These are phyloP conservation scores for Aramus guarauna DNA, from an alignment of 2,113 vertebrate species.

Conservation along the genomic window DNA sequence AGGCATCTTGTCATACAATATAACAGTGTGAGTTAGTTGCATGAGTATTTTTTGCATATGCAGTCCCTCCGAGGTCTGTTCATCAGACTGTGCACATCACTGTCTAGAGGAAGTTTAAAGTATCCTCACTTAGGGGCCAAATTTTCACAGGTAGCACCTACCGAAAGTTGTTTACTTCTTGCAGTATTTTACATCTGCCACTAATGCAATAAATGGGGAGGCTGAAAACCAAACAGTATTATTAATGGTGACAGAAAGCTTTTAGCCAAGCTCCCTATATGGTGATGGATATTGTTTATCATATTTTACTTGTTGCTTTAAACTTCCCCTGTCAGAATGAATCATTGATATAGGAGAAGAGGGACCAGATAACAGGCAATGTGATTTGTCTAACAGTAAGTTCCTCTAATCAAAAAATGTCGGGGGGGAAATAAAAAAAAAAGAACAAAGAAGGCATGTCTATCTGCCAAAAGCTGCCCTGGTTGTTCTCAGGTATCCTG, in stretches of 20 bases:
- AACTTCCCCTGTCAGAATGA: conserved; percentile 55
- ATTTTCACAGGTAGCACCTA: not conserved
- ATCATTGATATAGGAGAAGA: conserved; percentile 31
- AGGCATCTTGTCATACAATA: not conserved
- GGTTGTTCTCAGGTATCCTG: not conserved
- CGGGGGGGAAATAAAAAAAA: not conserved
- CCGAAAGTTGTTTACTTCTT: not conserved
- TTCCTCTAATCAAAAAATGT: not conserved
- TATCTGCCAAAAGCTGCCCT: not conserved
- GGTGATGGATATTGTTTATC: conserved; percentile 60
- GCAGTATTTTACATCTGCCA: not conserved
- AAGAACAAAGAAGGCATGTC: not conserved
- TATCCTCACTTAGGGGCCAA: not conserved
- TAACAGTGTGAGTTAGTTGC: not conserved
- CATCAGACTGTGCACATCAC: not conserved
- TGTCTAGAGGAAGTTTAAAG: not conserved
- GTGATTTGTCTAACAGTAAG: not conserved
- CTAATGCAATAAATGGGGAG: conserved; percentile 20
- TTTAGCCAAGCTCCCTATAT: conserved; percentile 48
- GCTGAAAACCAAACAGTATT: conserved; percentile 35
- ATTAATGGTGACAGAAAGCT: conserved; percentile 65
- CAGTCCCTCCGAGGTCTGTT: not conserved
- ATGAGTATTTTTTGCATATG: not conserved
- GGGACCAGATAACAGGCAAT: not conserved
- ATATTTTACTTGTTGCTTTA: conserved; percentile 66